Conservation (phyloP, 2,113 vertebrate genomes). For the Piprites chloris region DNA sequence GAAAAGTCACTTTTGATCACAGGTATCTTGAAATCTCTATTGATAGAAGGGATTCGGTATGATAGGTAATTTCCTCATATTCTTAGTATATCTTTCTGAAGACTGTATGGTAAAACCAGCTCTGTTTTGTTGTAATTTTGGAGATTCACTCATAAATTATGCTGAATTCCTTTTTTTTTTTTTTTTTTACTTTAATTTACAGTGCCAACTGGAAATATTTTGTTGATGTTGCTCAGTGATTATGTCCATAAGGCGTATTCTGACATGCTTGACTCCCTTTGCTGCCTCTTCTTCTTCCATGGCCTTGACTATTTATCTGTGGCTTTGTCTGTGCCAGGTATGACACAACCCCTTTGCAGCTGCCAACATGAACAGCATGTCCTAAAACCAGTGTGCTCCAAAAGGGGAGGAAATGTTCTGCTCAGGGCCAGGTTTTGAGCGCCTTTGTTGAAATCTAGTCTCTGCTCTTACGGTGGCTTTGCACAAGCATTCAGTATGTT, state of each 20-base stretch:
- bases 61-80: not conserved
- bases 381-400: not conserved
- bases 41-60: not conserved
- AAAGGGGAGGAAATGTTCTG: not conserved
- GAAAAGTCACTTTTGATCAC: conserved; percentile 16
- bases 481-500: not conserved
- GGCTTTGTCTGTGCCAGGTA: conserved; percentile 23
- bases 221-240: not conserved
- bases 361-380: not conserved
- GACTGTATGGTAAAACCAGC: not conserved
- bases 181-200: not conserved
- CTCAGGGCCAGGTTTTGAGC: not conserved
- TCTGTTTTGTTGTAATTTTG: not conserved
- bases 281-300: not conserved
- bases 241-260: not conserved
- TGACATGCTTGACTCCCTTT: not conserved
- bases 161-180: not conserved
- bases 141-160: not conserved
- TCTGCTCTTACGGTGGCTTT: not conserved
- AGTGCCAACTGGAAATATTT: not conserved
- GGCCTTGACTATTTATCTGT: not conserved
- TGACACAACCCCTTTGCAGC: not conserved
- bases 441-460: not conserved
- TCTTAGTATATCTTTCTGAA: not conserved
- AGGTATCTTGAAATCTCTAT: not conserved